Base-by-base conservation (phyloP, 92 coral and sea anemone genomes). In the Blastomussa wellsi region DNA sequence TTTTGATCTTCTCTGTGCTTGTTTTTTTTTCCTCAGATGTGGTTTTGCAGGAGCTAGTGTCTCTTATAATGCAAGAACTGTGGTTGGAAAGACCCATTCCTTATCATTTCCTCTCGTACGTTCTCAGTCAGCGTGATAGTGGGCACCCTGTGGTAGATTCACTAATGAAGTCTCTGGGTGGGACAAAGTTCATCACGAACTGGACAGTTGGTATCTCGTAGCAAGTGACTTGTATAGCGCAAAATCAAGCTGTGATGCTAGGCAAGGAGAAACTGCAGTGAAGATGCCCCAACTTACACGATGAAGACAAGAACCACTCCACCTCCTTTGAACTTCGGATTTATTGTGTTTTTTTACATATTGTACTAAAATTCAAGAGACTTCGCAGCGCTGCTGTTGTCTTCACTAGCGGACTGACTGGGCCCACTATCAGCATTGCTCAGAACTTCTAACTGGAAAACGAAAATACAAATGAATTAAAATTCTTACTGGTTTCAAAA, bases 11-110 rank as follows among this genome's bases (percentile, higher is more conserved):
- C 8, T 74, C 60, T 26, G 6, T 49, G 60, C 12, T 70, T 33
- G 15, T 9, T 7, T 83, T 32, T n/a, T 55, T 62, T 55, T 0
- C 55, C 49, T 13, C 73, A 83, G 87, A 39, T 35, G 36, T 60
- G 35, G 74, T 64, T 9, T 49, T 88, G 13, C 84, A 83, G 55
- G 79, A 79, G 29, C 76, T 91, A 31, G 13, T 88, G 13, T 71
- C 86, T 84, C 86, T 88, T 14, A 77, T 91, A 71, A 66, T 87
- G 70, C 91, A 88, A 84, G 93, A 91, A 37, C 24, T 91, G 48
- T 91, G 93, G 93, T 83, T 72, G 52, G 76, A 62, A 37, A 78
- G 83, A 16, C 78, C 72, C 7, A 77, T 80, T 29, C 93, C 93
- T 48, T 37, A 31, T 38, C 93, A 88, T 29, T 84, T 88, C 72